phyloP scores from a whole-genome alignment of 2,113 vertebrate species.

The Patagioenas fasciata region DNA sequence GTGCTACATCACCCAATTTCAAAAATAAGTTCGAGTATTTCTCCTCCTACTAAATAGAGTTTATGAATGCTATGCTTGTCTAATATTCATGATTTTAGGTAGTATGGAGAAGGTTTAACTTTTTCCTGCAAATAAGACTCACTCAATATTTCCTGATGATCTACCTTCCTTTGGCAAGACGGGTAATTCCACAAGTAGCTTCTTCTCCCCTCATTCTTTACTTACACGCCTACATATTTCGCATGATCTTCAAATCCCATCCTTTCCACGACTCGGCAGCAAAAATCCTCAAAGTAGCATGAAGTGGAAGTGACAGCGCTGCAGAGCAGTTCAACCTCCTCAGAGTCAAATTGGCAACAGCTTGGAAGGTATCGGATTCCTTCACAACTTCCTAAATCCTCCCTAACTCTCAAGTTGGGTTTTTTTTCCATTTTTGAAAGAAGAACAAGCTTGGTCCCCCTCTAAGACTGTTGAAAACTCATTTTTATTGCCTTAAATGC shows the following conservation, averaged over 20 bases:
- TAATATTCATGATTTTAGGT: not conserved
- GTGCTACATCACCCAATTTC: not conserved
- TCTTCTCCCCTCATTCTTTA: not conserved
- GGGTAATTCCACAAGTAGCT: not conserved
- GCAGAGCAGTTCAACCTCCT: not conserved
- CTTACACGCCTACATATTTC: not conserved
- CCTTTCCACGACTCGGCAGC: constrained; percentile 8
- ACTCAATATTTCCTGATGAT: not conserved
- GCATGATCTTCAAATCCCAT: not conserved
- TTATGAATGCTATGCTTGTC: not conserved
- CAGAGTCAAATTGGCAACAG: constrained; percentile 40
- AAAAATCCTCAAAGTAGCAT: not conserved
- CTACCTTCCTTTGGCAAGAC: not conserved
- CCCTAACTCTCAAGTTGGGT: not conserved
- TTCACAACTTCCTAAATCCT: constrained; percentile 38
- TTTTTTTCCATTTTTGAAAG: not conserved
- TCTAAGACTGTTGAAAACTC: not conserved
- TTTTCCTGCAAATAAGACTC: not conserved
- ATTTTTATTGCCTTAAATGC: constrained; percentile 41
- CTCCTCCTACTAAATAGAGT: not conserved
- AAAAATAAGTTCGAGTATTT: not conserved
- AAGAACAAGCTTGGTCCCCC: not conserved
- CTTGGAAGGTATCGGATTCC: constrained; percentile 53
- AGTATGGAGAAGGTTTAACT: not conserved
- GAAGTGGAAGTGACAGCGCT: constrained; percentile 35